A percentile compares a stretch with the other conserved stretches of the same genome.
These are phyloP conservation scores for Platycercus adscitus DNA, from an alignment of 2,113 vertebrate species.

Conservation along the genomic window DNA sequence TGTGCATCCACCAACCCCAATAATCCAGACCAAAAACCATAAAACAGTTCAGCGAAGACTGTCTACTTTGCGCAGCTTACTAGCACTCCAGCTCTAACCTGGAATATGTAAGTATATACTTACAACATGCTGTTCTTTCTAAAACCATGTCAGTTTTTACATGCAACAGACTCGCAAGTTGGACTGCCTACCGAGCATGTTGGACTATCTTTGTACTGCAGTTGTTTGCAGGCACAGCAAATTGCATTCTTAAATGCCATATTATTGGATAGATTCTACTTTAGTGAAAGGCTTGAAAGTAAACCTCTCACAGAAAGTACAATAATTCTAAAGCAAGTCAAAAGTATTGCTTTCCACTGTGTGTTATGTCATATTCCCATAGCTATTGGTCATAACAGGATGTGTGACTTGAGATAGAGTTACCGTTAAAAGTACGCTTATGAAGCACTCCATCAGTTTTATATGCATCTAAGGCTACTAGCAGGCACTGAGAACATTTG, in stretches of 20 bases:
- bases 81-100: background rate
- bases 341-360: background rate
- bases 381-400: background rate
- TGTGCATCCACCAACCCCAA: background rate
- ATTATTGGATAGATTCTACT: background rate
- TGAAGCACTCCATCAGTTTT: fast-evolving
- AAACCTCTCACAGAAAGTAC: background rate
- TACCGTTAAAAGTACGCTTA: background rate
- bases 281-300: background rate
- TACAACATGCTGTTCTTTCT: background rate
- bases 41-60: background rate
- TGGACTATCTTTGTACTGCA: background rate
- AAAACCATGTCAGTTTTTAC: background rate
- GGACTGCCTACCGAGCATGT: background rate
- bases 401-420: background rate
- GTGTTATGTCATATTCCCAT: background rate
- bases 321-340: background rate
- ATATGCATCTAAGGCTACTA: background rate
- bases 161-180: fast-evolving
- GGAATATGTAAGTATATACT: background rate
- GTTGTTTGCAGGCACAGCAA: background rate
- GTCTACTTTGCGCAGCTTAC: background rate
- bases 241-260: background rate
- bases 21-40: background rate
- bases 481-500: background rate